Base-by-base conservation (phyloP, 2,888 invertebrate genomes). In the Sphecodes monilicornis region DNA sequence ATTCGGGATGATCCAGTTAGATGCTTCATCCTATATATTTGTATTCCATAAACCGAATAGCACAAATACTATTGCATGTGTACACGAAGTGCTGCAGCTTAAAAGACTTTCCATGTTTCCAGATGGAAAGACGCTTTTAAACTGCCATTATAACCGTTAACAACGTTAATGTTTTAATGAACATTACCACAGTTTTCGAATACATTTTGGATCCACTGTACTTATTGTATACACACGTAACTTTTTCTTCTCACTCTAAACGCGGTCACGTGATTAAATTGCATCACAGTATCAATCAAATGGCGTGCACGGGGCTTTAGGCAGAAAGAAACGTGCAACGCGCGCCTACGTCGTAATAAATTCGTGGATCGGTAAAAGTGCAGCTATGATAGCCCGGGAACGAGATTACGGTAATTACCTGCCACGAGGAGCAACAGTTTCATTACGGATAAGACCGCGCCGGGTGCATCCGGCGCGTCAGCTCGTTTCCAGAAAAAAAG, bases 381-480 rank as follows among this genome's bases (percentile, higher is more conserved):
- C 74, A 3, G 66, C 71, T 43, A 75, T 66, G 57, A 76, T 76
- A 64, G 70, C 54, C 60, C 18, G 26, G 50, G 54, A 70, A 54
- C 64, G 77, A 84, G 84, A 82, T 84, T 66, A 74, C 83, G 60
- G 69, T 74, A 82, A 84, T 84, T 82, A 82, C 83, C 84, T 84
- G 84, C 83, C 84, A 82, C 73, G 64, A 32, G 18, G 74, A 54
- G 84, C 76, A 84, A 84, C 77, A 82, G 77, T 84, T 84, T 84
- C 83, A 84, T 84, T 74, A 74, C 73, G 73, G 64, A 73, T 70
- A 73, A 77, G 73, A n/a, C 69, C 8, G 60, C 36, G 70, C 71
- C 76, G 66, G 66, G 41, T 41, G 46, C 26, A 26, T n/a, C 57
- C 57, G 57, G 26, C 26, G 26, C 26, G 26, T 26, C 57, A 11